Conservation (phyloP, 2,113 vertebrate species). For the Corythoichthys intestinalis region DNA sequence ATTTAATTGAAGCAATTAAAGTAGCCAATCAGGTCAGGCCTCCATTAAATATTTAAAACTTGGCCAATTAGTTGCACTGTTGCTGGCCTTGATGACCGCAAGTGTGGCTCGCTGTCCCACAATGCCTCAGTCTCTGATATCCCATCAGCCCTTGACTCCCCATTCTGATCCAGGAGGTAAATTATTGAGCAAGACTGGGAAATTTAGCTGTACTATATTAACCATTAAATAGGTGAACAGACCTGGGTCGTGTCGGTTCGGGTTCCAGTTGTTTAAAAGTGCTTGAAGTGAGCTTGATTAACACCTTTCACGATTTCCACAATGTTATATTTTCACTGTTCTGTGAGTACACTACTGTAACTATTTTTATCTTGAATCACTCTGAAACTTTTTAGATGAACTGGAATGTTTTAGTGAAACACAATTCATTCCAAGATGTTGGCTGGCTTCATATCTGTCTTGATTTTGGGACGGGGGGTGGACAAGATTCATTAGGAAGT, state of each 20-base stretch:
- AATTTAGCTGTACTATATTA: slow-evolving; percentile 51
- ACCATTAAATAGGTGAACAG: slow-evolving; percentile 56
- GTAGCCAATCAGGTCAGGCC: slow-evolving; percentile 62
- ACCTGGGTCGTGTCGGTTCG: slow-evolving; percentile 49
- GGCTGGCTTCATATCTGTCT: too few relatives aligned
- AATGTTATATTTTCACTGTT: slow-evolving; percentile 7
- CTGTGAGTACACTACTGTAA: neutral
- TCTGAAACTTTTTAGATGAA: neutral
- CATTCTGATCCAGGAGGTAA: slow-evolving; percentile 51
- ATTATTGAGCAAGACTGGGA: slow-evolving; percentile 53
- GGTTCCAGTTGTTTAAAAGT: slow-evolving; percentile 40
- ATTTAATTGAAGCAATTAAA: slow-evolving; percentile 70
- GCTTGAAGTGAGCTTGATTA: slow-evolving; percentile 33
- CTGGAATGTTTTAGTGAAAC: neutral
- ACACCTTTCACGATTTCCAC: slow-evolving; percentile 29
- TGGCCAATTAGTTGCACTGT: slow-evolving; percentile 60
- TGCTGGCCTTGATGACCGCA: slow-evolving; percentile 45
- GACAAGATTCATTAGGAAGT: too few relatives aligned
- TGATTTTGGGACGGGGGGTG: neutral
- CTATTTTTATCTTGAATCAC: neutral
- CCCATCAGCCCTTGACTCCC: slow-evolving; percentile 41
- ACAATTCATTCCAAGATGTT: neutral
- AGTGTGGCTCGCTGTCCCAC: slow-evolving; percentile 41
- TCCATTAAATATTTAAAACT: slow-evolving; percentile 65
- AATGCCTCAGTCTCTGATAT: slow-evolving; percentile 54